phyloP scores from a whole-genome alignment of 2,113 vertebrate genomes.

The Callospermophilus lateralis region DNA sequence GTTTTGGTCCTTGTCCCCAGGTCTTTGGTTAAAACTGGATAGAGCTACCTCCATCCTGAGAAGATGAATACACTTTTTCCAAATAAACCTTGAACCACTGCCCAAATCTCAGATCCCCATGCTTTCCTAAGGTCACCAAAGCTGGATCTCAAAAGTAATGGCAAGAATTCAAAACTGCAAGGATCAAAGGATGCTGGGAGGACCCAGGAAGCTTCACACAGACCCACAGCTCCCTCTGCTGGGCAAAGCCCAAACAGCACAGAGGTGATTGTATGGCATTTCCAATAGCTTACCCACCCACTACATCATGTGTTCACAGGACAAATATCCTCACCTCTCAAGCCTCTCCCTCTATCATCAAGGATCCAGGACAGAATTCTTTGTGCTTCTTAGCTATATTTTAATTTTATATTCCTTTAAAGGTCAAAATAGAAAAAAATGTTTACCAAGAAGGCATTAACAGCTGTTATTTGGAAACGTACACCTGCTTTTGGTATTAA shows the following conservation, averaged over 20 bases:
- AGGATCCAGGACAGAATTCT: background rate
- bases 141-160: conserved; percentile 49
- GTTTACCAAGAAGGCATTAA: conserved; percentile 22
- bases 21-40: conserved; percentile 62
- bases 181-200: background rate
- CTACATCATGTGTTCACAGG: background rate
- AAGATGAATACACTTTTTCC: conserved; percentile 38
- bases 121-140: conserved; percentile 48
- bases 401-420: background rate
- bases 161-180: conserved; percentile 52
- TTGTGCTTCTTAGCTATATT: background rate
- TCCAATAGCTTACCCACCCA: accelerated
- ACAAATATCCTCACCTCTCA: background rate
- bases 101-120: conserved; percentile 53
- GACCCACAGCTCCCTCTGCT: conserved; percentile 74
- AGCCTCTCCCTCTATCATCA: background rate
- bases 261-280: background rate
- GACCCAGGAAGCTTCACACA: conserved; percentile 5
- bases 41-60: conserved; percentile 19
- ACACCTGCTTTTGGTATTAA: background rate
- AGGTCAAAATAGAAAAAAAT: background rate
- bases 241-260: background rate
- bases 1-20: conserved; percentile 2
- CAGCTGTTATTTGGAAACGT: background rate
- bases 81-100: conserved; percentile 44